Percentiles rank a stretch among this genome's conserved stretches.
Evolutionary conservation across 2,797 vertebrate species (phyloP).

Genomic region (Cyprinella venusta): DNA sequence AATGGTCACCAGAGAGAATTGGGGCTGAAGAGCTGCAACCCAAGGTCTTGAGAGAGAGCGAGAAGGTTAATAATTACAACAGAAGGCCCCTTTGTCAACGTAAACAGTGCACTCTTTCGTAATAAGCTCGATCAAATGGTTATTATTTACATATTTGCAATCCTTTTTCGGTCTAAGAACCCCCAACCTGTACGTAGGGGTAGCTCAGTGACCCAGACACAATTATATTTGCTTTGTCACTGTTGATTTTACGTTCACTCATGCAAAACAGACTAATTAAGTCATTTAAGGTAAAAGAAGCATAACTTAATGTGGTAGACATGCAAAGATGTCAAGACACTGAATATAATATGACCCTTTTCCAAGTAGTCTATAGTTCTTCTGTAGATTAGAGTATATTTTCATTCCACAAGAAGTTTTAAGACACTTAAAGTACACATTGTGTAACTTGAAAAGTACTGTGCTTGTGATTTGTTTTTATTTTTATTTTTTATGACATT

Average conservation of each 20-base stretch:
- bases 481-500: no score
- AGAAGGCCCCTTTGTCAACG: conserved; percentile 20
- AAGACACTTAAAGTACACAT: neutral
- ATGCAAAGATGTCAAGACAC: conserved; percentile 24
- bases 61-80: conserved; percentile 34
- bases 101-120: conserved; percentile 30
- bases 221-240: conserved; percentile 43
- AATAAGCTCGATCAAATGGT: conserved; percentile 32
- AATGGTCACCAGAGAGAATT: conserved; percentile 59
- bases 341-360: conserved; percentile 10
- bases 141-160: conserved; percentile 41
- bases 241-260: conserved; percentile 34
- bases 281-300: conserved; percentile 32
- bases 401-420: neutral
- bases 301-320: conserved; percentile 20
- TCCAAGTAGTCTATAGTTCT: neutral
- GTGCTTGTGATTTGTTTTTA: no score
- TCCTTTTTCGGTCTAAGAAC: conserved; percentile 28
- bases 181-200: conserved; percentile 27
- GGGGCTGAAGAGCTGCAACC: conserved; percentile 39
- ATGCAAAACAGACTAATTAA: conserved; percentile 36
- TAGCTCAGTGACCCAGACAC: conserved; percentile 16
- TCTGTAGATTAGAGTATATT: neutral
- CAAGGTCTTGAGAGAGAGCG: conserved; percentile 42
- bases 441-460: no score